A percentile compares a stretch with the other conserved stretches of the same genome.
These are phyloP conservation scores for Anniella stebbinsi DNA, from an alignment of 2,797 vertebrate genomes.

Conservation along the genomic window DNA sequence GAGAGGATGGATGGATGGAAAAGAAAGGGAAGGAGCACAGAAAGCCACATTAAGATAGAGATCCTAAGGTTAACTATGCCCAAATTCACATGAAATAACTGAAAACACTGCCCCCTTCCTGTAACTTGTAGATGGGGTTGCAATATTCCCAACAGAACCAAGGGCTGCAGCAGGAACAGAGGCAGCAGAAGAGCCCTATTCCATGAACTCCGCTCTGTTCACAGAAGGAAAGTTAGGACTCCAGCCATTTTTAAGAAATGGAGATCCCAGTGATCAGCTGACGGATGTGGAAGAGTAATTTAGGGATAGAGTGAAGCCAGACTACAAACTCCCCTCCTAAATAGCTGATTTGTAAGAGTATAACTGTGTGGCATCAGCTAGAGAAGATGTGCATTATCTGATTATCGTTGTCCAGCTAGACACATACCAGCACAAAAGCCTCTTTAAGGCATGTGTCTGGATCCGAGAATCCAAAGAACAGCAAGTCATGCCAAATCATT, in stretches of 20 bases:
- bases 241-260: not conserved
- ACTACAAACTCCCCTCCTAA: not conserved
- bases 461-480: conserved; percentile 54
- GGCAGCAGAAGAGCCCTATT: not conserved
- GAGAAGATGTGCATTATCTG: not conserved
- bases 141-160: too few species aligned
- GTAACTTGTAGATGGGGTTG: too few species aligned
- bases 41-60: too few species aligned
- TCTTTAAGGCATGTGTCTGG: too few species aligned
- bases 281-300: not conserved
- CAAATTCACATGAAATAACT: too few species aligned
- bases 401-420: not conserved
- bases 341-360: not conserved
- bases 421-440: too few species aligned
- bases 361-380: not conserved
- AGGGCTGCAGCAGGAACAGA: too few species aligned
- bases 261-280: not conserved
- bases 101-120: too few species aligned
- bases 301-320: not conserved
- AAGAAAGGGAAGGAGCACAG: too few species aligned
- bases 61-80: too few species aligned
- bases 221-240: not conserved
- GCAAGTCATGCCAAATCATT: conserved; percentile 64
- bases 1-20: too few species aligned
- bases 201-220: not conserved